Evolutionary conservation across 2,888 invertebrate genomes (phyloP).

Genomic region (Sclerodermus sp.): DNA sequence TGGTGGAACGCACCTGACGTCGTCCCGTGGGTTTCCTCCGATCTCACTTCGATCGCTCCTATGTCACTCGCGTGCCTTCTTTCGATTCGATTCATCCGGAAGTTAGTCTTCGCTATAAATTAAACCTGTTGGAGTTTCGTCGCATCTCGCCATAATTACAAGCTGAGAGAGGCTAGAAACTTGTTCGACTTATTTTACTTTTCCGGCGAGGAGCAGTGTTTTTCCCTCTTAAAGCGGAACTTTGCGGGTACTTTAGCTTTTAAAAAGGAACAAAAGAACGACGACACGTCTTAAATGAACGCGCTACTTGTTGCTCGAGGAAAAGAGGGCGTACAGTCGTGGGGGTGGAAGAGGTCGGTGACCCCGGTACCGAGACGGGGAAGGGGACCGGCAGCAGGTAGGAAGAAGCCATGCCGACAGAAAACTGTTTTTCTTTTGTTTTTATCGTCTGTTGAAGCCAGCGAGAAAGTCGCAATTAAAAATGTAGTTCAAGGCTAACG

Average conservation of each 20-base stretch:
- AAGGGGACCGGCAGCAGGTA: constrained; percentile 22
- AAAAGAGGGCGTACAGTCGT: constrained; percentile 25
- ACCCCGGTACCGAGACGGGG: constrained; percentile 6
- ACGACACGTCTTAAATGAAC: constrained; percentile 58
- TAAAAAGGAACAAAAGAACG: constrained; percentile 57
- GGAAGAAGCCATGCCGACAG: constrained; percentile 34
- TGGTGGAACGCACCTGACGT: too few species aligned
- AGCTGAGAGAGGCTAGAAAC: too few species aligned
- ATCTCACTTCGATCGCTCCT: too few species aligned
- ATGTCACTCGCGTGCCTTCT: too few species aligned
- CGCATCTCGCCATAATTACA: too few species aligned
- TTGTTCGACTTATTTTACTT: too few species aligned
- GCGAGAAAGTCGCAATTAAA: constrained; percentile 54
- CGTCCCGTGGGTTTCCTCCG: too few species aligned
- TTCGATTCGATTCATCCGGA: too few species aligned
- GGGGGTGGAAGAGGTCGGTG: constrained; percentile 12
- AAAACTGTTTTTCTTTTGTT: constrained; percentile 57
- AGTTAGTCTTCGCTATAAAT: too few species aligned
- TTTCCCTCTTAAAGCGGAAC: constrained; percentile 48
- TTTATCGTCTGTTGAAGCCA: constrained; percentile 46
- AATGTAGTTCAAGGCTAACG: constrained; percentile 57
- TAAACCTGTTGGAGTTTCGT: too few species aligned
- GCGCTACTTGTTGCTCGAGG: constrained; percentile 58
- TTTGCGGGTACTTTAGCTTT: constrained; percentile 45
- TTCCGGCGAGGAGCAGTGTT: too few species aligned